phyloP scores from a whole-genome alignment of 30 jellyfish, hydroid and myxozoan genomes.

The Sanderia malayensis region DNA sequence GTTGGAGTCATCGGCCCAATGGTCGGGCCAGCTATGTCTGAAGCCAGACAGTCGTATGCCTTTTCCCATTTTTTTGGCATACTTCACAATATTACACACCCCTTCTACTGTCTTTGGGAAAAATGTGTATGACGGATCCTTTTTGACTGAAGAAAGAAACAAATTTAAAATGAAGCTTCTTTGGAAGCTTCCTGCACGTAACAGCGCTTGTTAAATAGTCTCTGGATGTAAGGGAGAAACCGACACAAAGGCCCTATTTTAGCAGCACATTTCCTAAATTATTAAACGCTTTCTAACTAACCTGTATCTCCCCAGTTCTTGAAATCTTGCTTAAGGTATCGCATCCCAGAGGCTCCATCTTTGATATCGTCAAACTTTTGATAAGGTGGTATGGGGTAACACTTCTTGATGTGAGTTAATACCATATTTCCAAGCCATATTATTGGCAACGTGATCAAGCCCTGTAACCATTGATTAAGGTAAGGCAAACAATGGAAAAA shows the following conservation, averaged over 20 bases:
- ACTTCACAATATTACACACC: slow-evolving; percentile 5
- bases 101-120: slow-evolving; percentile 17
- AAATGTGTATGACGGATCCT: slow-evolving; percentile 3
- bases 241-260: too few species aligned
- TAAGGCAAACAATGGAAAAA: too few species aligned
- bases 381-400: background rate
- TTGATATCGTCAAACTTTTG: slow-evolving; percentile 12
- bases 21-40: slow-evolving; percentile 21
- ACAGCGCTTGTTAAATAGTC: too few species aligned
- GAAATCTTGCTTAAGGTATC: background rate
- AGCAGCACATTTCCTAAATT: too few species aligned
- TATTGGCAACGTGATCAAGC: too few species aligned
- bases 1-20: slow-evolving; percentile 1
- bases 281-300: background rate
- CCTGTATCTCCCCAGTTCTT: slow-evolving; percentile 20
- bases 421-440: too few species aligned
- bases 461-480: too few species aligned
- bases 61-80: background rate
- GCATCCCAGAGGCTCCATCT: slow-evolving; percentile 9
- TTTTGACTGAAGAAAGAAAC: background rate
- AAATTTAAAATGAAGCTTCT: too few species aligned
- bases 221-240: too few species aligned
- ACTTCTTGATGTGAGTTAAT: background rate
- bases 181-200: too few species aligned
- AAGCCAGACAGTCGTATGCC: slow-evolving; percentile 12